These are phyloP conservation scores for Danio albolineatus DNA, from an alignment of 2,797 vertebrate species.

Conservation along the genomic window DNA sequence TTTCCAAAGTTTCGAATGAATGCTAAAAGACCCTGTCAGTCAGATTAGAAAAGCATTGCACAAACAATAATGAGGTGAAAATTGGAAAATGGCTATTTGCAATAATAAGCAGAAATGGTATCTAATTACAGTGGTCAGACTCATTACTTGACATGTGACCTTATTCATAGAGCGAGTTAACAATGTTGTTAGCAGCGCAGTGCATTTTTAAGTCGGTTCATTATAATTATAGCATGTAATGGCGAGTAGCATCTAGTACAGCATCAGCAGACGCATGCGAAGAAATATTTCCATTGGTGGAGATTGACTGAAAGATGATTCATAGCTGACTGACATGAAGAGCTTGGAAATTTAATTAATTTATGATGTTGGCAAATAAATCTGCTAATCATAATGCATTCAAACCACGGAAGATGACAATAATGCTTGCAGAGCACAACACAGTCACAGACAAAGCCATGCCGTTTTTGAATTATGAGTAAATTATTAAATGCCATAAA, in stretches of 20 bases:
- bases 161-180: conserved; percentile 73
- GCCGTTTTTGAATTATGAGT: conserved; percentile 17
- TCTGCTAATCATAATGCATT: conserved; percentile 17
- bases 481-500: conserved; percentile 22
- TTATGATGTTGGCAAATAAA: conserved; percentile 23
- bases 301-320: conserved; percentile 2
- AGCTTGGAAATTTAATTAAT: conserved; percentile 23
- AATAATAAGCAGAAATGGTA: conserved; percentile 61
- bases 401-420: not conserved
- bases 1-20: conserved; percentile 25
- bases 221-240: conserved; percentile 25
- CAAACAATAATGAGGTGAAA: conserved; percentile 53
- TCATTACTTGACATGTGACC: conserved; percentile 72
- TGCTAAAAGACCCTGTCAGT: not conserved
- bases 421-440: not conserved
- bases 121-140: conserved; percentile 56
- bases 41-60: conserved; percentile 48
- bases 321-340: conserved; percentile 24
- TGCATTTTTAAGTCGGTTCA: conserved; percentile 55
- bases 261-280: conserved; percentile 4
- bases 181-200: conserved; percentile 64
- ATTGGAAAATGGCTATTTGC: conserved; percentile 55
- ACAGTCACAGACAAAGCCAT: conserved; percentile 14
- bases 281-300: not conserved
- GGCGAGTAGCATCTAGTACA: not conserved